Conservation (phyloP, 2,888 invertebrate genomes). For the Lithophane leautieri region DNA sequence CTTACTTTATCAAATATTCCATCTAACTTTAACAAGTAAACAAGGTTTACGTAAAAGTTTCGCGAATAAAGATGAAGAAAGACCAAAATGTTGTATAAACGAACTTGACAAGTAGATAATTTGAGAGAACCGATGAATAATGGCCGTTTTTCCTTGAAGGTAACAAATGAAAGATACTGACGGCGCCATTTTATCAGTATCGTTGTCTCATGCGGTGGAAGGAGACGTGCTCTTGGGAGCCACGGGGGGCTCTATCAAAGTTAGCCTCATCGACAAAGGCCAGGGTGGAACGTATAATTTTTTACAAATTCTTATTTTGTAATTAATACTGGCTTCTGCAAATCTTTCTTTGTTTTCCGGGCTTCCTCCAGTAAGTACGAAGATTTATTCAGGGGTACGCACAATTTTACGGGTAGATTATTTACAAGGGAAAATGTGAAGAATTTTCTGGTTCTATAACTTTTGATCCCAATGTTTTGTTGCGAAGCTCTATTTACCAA, state of each 20-base stretch:
- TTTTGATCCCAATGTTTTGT: not conserved
- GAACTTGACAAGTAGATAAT: conserved; percentile 44
- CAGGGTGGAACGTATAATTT: conserved; percentile 16
- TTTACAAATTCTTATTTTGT: not conserved
- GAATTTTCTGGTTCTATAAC: not conserved
- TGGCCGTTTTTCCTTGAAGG: conserved; percentile 26
- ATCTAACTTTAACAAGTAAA: conserved; percentile 18
- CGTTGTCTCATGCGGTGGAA: conserved; percentile 35
- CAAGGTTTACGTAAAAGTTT: not conserved
- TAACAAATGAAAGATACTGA: conserved; percentile 43
- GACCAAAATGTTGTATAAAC: conserved; percentile 15
- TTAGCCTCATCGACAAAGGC: conserved; percentile 40
- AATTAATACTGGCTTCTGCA: not conserved
- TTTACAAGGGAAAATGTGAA: not conserved
- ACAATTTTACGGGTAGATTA: not conserved
- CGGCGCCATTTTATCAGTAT: conserved; percentile 56
- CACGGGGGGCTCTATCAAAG: conserved; percentile 63
- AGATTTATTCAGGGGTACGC: not conserved
- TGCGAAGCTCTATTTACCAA: not conserved
- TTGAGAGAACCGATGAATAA: conserved; percentile 31
- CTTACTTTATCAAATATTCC: conserved; percentile 18
- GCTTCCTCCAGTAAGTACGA: not conserved
- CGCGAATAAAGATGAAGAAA: not conserved
- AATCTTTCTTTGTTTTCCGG: not conserved
- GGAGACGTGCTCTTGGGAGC: conserved; percentile 60